These are phyloP conservation scores for Fistularia tabacaria DNA, from an alignment of 2,797 vertebrate species.

Conservation along the genomic window DNA sequence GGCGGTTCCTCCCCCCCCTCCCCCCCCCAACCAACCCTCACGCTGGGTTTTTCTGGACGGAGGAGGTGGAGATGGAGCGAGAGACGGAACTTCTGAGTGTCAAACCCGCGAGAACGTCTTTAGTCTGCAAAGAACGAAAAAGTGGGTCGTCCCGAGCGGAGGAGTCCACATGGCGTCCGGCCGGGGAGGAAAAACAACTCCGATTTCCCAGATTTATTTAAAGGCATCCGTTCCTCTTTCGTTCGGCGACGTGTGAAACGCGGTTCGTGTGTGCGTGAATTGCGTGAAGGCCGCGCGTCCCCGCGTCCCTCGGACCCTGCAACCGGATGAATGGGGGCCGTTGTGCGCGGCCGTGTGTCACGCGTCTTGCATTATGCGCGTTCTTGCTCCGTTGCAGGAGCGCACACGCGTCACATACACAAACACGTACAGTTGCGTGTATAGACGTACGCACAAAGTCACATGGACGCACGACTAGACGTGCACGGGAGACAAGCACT, in stretches of 20 bases:
- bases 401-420: no score
- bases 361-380: conserved; percentile 33
- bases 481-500: no score
- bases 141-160: conserved; percentile 39
- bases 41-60: neutral
- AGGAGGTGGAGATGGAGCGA: neutral
- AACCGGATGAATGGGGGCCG: conserved; percentile 38
- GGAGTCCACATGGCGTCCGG: conserved; percentile 52
- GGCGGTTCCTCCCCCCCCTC: neutral
- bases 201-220: conserved; percentile 14
- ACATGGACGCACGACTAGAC: no score
- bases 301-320: no score
- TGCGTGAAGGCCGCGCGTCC: no score
- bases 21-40: neutral
- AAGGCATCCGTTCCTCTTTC: neutral
- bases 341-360: conserved; percentile 43
- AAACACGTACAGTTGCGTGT: no score
- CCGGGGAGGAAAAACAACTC: neutral
- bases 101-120: neutral
- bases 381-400: neutral
- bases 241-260: no score
- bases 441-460: no score
- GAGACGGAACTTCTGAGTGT: neutral
- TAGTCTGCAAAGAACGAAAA: conserved; percentile 1
- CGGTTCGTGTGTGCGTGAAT: no score